Evolutionary conservation across 2,888 invertebrate genomes (phyloP), one percentile per base, ranked within the genome.

Genomic region (Pristionchus mayeri): DNA sequence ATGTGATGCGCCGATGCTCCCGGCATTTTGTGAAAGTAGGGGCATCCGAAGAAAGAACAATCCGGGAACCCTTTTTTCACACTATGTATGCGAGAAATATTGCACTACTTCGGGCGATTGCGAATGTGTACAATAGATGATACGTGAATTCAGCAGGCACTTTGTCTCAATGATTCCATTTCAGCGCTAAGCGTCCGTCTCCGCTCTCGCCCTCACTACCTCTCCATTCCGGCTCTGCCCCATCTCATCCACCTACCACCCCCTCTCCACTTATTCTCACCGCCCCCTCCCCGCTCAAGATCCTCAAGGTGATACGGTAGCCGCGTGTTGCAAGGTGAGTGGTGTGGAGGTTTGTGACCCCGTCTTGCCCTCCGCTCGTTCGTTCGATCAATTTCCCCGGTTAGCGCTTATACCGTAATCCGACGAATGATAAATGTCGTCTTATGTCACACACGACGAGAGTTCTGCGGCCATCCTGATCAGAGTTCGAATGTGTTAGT

Each of bases 271-370:
- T 24, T 44, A 48, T 37, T 30, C 27, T 18, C 21, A 18, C 76
- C 37, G 9, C 71, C 76, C 4, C n/a, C 16, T 4, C 27, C 54
- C 21, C 54, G 3, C 67, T n/a, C 67, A 67, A 67, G 67, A 37
- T 67, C 67, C 67, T 48, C 76, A 76, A 76, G 76, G 76, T 76
- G 48, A 48, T 48, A 44, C 76, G 76, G 76, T 67, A 67, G 67
- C 76, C 27, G 76, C 50, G 76, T 50, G 21, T 50, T 48, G 13
- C 16, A 44, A 76, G 76, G 76, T 76, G 44, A 76, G 76, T 48
- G 30, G 24, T 21, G 44, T 18, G 21, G 76, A 76, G 76, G 76
- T 48, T 76, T 76, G 76, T 76, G 75, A 75, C 75, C 75, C 75
- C 44, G n/a, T 40, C n/a, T 75, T 24, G n/a, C n/a, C n/a, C n/a